A percentile compares a stretch with the other conserved stretches of the same genome.
phyloP scores from a whole-genome alignment of 2,797 vertebrate genomes.

The Loriculus beryllinus region DNA sequence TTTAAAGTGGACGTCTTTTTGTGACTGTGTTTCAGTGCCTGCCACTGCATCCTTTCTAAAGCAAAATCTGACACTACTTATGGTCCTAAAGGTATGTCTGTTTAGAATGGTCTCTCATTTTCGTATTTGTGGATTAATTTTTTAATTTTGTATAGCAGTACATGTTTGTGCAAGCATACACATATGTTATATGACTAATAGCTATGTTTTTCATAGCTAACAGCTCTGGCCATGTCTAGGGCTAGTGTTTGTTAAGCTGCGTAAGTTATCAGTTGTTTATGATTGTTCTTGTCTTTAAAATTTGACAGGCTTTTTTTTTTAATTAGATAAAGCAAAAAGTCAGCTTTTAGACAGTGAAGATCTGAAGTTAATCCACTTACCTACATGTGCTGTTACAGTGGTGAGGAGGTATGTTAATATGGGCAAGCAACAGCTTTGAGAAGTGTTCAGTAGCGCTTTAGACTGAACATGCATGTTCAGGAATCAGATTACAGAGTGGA shows the following conservation, averaged over 20 bases:
- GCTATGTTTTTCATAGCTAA: background rate
- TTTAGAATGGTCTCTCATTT: background rate
- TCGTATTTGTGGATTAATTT: background rate
- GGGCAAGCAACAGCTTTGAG: background rate
- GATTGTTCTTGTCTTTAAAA: background rate
- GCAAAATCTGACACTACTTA: background rate
- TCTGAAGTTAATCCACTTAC: background rate
- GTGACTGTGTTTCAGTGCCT: background rate
- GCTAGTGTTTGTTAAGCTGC: background rate
- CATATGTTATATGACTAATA: accelerated
- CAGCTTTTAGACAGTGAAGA: background rate
- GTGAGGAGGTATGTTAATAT: background rate
- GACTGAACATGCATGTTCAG: background rate
- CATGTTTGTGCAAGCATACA: background rate
- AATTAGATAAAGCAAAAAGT: background rate
- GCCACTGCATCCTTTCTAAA: background rate
- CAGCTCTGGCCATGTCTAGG: background rate
- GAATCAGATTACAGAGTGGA: background rate
- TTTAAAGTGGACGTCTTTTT: background rate
- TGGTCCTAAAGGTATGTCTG: background rate
- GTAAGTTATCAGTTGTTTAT: background rate
- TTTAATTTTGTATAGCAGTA: background rate
- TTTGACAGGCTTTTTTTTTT: background rate
- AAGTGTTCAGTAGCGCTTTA: background rate
- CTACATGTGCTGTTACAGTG: accelerated